These are phyloP conservation scores for Rhorus exstirpatorius DNA, from an alignment of 2,888 invertebrate species.

Conservation along the genomic window DNA sequence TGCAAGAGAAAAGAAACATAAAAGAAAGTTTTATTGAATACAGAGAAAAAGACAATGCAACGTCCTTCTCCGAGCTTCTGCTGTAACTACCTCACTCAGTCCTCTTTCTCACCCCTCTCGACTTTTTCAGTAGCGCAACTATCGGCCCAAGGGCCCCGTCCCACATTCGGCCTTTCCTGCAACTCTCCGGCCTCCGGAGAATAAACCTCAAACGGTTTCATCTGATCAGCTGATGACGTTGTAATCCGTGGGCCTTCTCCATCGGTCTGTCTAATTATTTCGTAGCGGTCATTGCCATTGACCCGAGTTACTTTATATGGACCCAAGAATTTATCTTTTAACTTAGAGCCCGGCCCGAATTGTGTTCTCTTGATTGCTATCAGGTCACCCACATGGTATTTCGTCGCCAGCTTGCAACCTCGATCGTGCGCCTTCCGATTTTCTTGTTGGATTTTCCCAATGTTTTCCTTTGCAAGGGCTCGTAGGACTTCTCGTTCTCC, in stretches of 20 bases:
- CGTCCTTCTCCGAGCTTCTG: no score
- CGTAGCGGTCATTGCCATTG: conserved; percentile 70
- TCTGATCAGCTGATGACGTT: conserved; percentile 66
- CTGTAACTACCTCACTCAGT: no score
- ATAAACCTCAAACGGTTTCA: conserved; percentile 55
- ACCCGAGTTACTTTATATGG: conserved; percentile 68
- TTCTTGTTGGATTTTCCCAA: conserved; percentile 74
- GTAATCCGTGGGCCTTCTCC: conserved; percentile 68
- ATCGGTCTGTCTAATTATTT: conserved; percentile 58
- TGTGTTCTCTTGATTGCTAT: conserved; percentile 71
- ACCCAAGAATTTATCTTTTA: conserved; percentile 70
- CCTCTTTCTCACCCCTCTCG: no score
- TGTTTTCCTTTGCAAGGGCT: conserved; percentile 60
- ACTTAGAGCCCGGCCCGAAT: conserved; percentile 70
- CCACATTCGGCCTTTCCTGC: conserved; percentile 50
- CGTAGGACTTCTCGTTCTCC: conserved; percentile 64
- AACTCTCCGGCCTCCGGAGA: conserved; percentile 46
- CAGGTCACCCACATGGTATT: conserved; percentile 69
- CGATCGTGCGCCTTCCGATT: conserved; percentile 69
- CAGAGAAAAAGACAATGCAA: no score
- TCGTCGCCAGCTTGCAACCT: conserved; percentile 70
- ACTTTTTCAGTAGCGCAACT: no score
- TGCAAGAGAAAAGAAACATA: no score
- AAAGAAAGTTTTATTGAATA: no score
- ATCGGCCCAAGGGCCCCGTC: not conserved